phyloP scores from a whole-genome alignment of 2,888 invertebrate genomes.

The Xylocampa areola region DNA sequence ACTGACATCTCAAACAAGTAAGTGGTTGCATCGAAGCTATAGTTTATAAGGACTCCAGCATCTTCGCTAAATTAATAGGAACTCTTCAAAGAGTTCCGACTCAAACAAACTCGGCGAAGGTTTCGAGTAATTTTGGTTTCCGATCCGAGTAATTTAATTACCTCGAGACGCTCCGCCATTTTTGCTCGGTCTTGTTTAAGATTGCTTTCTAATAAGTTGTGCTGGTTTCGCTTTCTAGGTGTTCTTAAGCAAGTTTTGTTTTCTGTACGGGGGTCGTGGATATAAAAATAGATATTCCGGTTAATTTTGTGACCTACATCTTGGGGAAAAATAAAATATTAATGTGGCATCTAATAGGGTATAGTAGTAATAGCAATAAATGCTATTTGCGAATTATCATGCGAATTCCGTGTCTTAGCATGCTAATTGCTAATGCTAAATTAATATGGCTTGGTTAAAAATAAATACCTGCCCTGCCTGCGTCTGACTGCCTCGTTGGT shows the following conservation, averaged over 20 bases:
- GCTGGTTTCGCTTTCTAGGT: conserved; percentile 2
- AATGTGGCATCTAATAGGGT: too few species aligned
- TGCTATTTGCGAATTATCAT: too few species aligned
- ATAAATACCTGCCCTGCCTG: too few species aligned
- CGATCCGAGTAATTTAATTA: conserved; percentile 51
- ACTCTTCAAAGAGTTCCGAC: conserved; percentile 27
- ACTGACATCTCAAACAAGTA: conserved; percentile 2
- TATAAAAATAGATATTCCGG: neutral
- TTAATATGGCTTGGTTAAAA: too few species aligned
- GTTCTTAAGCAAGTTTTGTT: neutral
- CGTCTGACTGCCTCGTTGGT: too few species aligned
- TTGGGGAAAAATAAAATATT: too few species aligned
- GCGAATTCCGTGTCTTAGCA: too few species aligned
- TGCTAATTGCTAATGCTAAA: too few species aligned
- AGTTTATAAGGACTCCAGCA: conserved; percentile 27
- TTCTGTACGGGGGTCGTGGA: neutral
- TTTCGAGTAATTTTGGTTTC: conserved; percentile 33
- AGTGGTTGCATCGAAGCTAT: conserved; percentile 18
- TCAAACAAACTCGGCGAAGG: conserved; percentile 11
- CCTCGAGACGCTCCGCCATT: conserved; percentile 18
- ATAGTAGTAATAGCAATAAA: too few species aligned
- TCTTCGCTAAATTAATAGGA: conserved; percentile 30
- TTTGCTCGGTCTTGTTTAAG: conserved; percentile 39
- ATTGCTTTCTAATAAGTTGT: conserved; percentile 43
- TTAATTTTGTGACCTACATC: too few species aligned